These are phyloP conservation scores for Brevimyrus niger DNA, from an alignment of 2,113 vertebrate species.

Conservation along the genomic window DNA sequence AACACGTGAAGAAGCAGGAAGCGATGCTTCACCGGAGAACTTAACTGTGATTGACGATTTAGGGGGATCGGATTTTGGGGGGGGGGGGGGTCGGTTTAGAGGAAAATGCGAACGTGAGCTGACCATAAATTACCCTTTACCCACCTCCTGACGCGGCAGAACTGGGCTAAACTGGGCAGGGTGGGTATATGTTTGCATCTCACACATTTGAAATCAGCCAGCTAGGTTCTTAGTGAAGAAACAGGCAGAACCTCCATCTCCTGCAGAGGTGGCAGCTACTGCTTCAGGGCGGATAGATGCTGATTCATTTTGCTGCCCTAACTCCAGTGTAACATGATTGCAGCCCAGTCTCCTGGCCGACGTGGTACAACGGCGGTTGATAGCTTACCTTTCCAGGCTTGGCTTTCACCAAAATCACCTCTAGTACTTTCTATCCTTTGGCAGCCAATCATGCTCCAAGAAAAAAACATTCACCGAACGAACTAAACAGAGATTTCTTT, in stretches of 20 bases:
- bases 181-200: not conserved
- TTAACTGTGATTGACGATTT: not conserved
- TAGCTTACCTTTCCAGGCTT: not conserved
- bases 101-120: not conserved
- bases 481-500: not conserved
- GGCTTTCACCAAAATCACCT: not conserved
- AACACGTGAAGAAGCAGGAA: not conserved
- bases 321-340: not conserved
- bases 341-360: not conserved
- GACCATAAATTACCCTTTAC: not conserved
- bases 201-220: not conserved
- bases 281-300: not conserved
- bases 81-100: not conserved
- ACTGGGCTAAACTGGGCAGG: not conserved
- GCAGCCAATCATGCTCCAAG: not conserved
- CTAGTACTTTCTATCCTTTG: not conserved
- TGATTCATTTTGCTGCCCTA: not conserved
- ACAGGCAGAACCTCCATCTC: not conserved
- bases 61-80: not conserved
- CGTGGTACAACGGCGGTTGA: not conserved
- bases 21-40: not conserved
- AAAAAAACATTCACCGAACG: not conserved
- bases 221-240: not conserved
- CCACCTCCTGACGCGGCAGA: not conserved
- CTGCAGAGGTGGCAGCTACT: not conserved